These are phyloP conservation scores for Athalia rosae DNA, from an alignment of 2,888 invertebrate genomes.

Conservation along the genomic window DNA sequence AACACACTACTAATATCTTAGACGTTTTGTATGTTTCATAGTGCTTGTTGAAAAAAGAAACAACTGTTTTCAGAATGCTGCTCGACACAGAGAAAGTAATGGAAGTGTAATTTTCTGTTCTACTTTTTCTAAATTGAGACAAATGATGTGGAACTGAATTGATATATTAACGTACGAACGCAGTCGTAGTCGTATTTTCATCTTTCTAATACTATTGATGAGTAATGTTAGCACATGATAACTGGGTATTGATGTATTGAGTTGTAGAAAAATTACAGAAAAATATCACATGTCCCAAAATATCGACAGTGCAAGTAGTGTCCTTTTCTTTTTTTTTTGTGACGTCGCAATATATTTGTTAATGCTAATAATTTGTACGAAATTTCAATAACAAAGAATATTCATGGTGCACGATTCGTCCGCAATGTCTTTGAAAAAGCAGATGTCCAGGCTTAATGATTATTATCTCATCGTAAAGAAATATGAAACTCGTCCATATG, in stretches of 20 bases:
- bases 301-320: constrained; percentile 24
- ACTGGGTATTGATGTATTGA: neutral
- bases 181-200: neutral
- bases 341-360: neutral
- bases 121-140: constrained; percentile 1
- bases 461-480: constrained; percentile 28
- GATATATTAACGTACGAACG: constrained; percentile 2
- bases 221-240: neutral
- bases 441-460: constrained; percentile 33
- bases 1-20: neutral
- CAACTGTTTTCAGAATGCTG: neutral
- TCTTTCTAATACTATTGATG: constrained; percentile 7
- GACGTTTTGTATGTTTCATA: neutral
- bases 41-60: neutral
- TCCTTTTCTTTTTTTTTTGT: constrained; percentile 11
- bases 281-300: constrained; percentile 11
- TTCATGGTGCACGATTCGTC: constrained; percentile 21
- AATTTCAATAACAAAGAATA: neutral
- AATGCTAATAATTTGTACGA: neutral
- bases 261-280: constrained; percentile 17
- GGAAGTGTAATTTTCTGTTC: neutral
- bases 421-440: constrained; percentile 4
- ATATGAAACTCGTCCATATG: constrained; percentile 9
- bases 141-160: neutral
- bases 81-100: neutral